Evolutionary conservation across 2,113 vertebrate genomes (phyloP), one percentile per base, ranked within the genome.

Genomic region (Sinocyclocheilus anophthalmus): DNA sequence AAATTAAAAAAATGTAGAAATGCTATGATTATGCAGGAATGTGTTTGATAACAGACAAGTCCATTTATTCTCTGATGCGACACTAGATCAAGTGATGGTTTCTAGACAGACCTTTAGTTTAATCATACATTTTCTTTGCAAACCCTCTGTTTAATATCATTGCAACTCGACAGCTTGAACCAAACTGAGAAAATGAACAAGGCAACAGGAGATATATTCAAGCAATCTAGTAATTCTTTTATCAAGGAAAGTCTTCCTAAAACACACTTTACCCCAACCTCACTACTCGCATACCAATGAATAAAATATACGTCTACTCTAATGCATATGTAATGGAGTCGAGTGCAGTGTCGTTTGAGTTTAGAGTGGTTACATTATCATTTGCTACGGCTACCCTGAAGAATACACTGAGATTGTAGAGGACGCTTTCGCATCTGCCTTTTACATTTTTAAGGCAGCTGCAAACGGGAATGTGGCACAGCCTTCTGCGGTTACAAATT

Each of bases 381-480:
- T 39, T 59, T 81, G 24, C 22, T 37, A 59, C 5, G 37, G 50
- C 70, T 76, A 82, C 79, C 79, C 61, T 69, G 83, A 85, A 69
- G 14, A 37, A 69, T 37, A 33, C 65, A 85, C 14, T 65, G 53
- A 48, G 73, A 77, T 45, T 65, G 37, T 42, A 70, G 55, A 53
- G 13, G 13, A 75, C 22, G 37, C 18, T 12, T 59, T 83, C 75
- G 20, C 53, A 42, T 72, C 20, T 50, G 76, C 26, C 77, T 61
- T 59, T 57, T 57, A 37, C 76, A 78, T 80, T 9, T 61, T 79
- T 42, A 80, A 80, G 77, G 12, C 22, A 13, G 77, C 33, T 61
- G 33, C 20, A 16, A 80, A 80, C 24, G 16, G 55, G 37, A 78
- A 42, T 55, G 75, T 26, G 33, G 55, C 22, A 80, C 77, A 42